Base-by-base conservation (phyloP, 2,888 invertebrate species). In the Galerucella pusilla region DNA sequence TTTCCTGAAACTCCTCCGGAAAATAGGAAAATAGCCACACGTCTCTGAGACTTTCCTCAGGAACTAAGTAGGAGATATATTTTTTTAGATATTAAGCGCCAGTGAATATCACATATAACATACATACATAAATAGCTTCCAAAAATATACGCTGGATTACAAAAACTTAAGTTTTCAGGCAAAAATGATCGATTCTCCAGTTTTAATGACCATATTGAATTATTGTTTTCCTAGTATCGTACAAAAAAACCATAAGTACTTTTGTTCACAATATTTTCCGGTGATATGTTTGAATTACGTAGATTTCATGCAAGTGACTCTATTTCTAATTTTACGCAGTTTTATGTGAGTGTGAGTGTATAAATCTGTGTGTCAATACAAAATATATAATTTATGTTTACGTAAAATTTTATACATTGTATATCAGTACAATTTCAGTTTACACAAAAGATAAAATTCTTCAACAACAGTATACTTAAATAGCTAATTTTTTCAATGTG, bases 351-450 rank as follows among this genome's bases (percentile, higher is more conserved):
- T 71, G 63, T 42, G 7, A 42, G 35, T 42, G 35, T 5, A 35
- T 35, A 5, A 1, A 9, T 42, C 7, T 64, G 65, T 65, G 54
- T 65, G 63, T 63, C 63, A 42, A 69, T 78, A 78, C 68, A 78
- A 78, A 78, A 78, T 78, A 78, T 76, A 78, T 70, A 61, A 42
- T 75, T 75, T 76, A 68, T 49, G 65, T 69, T 76, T 72, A 64
- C 67, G 61, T 42, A 42, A 42, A 42, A 42, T 42, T 70, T 70
- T 69, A 68, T 74, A 74, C 63, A 74, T 68, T 9, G 6, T 16
- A 73, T 78, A 78, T 78, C 78, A 78, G 76, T 78, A 78, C 78
- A 66, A 71, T 66, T 74, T 76, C 45, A 65, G 16, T 25, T 71
- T 71, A 54, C 65, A 35, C 42, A 63, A 70, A 64, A 65, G 52